phyloP scores from a whole-genome alignment of 2,888 invertebrate species.

The Stenichneumon culpator region DNA sequence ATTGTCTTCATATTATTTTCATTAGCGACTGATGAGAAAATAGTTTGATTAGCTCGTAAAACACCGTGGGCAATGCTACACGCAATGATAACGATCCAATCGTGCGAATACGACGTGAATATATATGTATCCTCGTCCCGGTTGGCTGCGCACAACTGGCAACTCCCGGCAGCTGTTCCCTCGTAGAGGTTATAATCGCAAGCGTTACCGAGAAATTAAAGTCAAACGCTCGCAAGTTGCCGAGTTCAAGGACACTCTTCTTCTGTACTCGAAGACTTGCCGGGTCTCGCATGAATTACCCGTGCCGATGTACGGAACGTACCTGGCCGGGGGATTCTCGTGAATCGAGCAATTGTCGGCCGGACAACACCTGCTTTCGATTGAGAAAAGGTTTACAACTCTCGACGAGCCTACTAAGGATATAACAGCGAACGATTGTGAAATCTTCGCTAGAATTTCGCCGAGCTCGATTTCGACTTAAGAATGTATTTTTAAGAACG shows the following conservation, averaged over 20 bases:
- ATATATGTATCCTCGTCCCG: not conserved
- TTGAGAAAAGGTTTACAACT: not conserved
- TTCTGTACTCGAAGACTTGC: not conserved
- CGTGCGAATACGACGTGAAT: not conserved
- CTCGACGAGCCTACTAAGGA: not conserved
- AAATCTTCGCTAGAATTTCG: not conserved
- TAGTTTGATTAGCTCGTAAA: too few relatives aligned
- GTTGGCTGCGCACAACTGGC: not conserved
- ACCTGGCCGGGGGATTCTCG: slow-evolving; percentile 3
- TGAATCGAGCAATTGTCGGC: slow-evolving; percentile 20
- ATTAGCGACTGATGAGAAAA: too few relatives aligned
- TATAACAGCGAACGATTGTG: not conserved
- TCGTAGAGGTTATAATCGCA: not conserved
- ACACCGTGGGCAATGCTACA: too few relatives aligned
- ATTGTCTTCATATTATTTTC: too few relatives aligned
- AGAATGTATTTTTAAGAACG: not conserved
- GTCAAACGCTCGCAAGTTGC: slow-evolving; percentile 3
- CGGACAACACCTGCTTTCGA: slow-evolving; percentile 24
- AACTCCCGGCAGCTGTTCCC: not conserved
- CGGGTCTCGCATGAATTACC: slow-evolving; percentile 11
- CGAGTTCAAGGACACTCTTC: slow-evolving; percentile 13
- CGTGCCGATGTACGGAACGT: slow-evolving; percentile 12
- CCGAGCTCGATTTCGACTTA: not conserved
- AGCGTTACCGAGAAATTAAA: slow-evolving; percentile 5
- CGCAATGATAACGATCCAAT: not conserved